Evolutionary conservation across 2,888 invertebrate genomes (phyloP).

Genomic region (Drosophila helvetica): DNA sequence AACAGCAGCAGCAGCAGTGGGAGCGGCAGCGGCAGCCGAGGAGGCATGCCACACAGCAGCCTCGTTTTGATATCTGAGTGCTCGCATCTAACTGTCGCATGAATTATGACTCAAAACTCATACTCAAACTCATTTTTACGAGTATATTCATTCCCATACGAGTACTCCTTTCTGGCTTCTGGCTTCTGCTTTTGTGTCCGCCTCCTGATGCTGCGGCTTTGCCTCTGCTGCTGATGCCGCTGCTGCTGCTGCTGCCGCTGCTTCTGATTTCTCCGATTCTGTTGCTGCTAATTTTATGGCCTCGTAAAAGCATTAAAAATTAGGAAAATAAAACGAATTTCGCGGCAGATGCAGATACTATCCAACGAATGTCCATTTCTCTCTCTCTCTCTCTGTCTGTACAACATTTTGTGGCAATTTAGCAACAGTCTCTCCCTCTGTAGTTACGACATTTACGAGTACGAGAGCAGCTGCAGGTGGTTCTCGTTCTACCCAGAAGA

Average conservation of each 20-base stretch:
- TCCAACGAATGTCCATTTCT: conserved; percentile 14
- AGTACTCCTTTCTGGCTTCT: conserved; percentile 1
- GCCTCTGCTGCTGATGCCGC: background rate
- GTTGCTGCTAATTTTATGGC: conserved; percentile 67
- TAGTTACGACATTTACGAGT: too few species aligned
- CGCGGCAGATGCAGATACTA: conserved; percentile 29
- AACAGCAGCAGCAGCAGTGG: conserved; percentile 11
- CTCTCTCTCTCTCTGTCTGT: conserved; percentile 21
- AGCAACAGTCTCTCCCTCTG: conserved; percentile 24
- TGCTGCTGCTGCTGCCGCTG: background rate
- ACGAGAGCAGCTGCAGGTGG: too few species aligned
- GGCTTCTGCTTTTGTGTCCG: background rate
- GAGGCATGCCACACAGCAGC: conserved; percentile 29
- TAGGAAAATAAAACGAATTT: conserved; percentile 42
- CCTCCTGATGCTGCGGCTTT: conserved; percentile 1
- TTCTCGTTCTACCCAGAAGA: conserved; percentile 9
- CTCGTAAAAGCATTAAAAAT: conserved; percentile 75
- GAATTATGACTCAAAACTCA: conserved; percentile 51
- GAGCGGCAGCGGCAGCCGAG: background rate
- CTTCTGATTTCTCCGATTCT: conserved; percentile 65
- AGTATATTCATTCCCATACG: conserved; percentile 20
- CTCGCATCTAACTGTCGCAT: conserved; percentile 62
- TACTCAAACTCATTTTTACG: background rate
- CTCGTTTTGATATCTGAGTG: conserved; percentile 51
- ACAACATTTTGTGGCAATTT: conserved; percentile 54